These are phyloP conservation scores for Melanotaenia pygmaea DNA, from an alignment of 2,797 vertebrate species.

Conservation along the genomic window DNA sequence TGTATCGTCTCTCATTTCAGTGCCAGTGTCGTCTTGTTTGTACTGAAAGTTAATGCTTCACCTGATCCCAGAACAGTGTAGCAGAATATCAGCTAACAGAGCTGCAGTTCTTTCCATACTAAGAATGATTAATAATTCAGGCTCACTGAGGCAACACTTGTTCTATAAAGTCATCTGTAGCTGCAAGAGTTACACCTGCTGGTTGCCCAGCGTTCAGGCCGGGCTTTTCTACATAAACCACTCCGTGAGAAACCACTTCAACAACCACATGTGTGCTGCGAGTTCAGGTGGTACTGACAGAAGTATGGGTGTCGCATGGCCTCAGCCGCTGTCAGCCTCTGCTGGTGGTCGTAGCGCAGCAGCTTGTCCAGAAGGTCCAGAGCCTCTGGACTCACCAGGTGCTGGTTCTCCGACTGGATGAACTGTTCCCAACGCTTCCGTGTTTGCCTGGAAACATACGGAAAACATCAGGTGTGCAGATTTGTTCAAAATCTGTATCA, in stretches of 20 bases:
- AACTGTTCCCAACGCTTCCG: conserved; percentile 98
- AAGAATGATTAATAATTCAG: neutral
- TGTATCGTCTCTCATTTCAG: neutral
- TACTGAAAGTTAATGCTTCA: neutral
- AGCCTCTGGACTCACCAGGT: conserved; percentile 94
- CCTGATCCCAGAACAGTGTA: neutral
- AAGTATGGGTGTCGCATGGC: conserved; percentile 98
- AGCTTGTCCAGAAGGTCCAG: conserved; percentile 97
- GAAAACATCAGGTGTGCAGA: neutral
- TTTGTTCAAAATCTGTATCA: neutral
- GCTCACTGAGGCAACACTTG: too few relatives aligned
- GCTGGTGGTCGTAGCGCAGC: conserved; percentile 98
- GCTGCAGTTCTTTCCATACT: neutral
- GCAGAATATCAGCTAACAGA: conserved; percentile 6
- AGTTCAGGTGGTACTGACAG: conserved; percentile 73
- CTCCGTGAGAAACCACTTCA: too few relatives aligned
- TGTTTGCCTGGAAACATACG: conserved; percentile 84
- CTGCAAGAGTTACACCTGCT: too few relatives aligned
- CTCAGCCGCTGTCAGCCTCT: conserved; percentile 95
- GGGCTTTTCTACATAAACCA: too few relatives aligned
- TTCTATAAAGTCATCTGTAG: too few relatives aligned
- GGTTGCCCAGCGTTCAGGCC: too few relatives aligned
- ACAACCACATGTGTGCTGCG: too few relatives aligned
- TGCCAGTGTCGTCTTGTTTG: neutral
- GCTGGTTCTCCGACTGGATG: conserved; percentile 97